A percentile compares a stretch with the other conserved stretches of the same genome.
phyloP scores from a whole-genome alignment of 2,888 invertebrate species.

The Lasioglossum marginatum region DNA sequence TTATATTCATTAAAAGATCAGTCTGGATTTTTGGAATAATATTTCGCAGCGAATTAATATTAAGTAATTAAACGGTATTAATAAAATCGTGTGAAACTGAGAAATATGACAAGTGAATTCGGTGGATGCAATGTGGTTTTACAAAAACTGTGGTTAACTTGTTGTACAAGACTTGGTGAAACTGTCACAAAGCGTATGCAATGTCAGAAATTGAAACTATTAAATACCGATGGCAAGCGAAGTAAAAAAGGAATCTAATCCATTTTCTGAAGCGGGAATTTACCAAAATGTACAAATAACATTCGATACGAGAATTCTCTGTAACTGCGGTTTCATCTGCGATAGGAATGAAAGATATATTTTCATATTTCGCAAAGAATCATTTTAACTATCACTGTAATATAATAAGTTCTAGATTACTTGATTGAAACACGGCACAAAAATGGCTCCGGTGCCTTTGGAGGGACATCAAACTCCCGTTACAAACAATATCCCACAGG shows the following conservation, averaged over 20 bases:
- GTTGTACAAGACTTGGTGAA: neutral
- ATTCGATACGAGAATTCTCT: neutral
- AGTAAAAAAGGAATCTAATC: neutral
- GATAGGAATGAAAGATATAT: neutral
- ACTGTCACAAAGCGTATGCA: neutral
- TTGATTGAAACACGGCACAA: conserved; percentile 13
- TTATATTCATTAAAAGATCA: conserved; percentile 9
- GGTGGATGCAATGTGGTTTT: neutral
- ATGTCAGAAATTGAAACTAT: neutral
- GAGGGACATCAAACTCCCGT: conserved; percentile 90
- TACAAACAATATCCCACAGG: conserved; percentile 86
- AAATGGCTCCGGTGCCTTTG: conserved; percentile 89
- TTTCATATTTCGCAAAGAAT: neutral
- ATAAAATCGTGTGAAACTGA: neutral
- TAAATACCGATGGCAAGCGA: neutral
- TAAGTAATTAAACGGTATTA: conserved; percentile 10
- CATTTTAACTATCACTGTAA: neutral
- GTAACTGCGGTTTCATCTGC: neutral
- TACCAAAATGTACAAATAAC: neutral
- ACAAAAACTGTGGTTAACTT: conserved; percentile 1
- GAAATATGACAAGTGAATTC: neutral
- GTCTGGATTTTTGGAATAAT: neutral
- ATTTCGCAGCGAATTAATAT: conserved; percentile 5
- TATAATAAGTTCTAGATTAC: conserved; percentile 22
- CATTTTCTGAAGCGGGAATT: neutral